Evolutionary conservation across 2,888 invertebrate genomes (phyloP).

Genomic region (Lycophotia porphyrea): DNA sequence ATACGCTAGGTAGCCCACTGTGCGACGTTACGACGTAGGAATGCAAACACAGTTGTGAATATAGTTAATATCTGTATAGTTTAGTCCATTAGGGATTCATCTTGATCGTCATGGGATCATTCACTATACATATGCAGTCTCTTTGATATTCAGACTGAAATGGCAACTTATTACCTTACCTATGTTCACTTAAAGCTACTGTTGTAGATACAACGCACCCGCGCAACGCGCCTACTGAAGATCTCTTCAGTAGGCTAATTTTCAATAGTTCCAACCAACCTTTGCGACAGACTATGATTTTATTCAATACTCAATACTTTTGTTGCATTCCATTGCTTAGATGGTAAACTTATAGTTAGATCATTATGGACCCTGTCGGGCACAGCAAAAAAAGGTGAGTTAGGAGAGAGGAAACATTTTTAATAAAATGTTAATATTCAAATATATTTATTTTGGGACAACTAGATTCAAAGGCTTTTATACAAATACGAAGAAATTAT

Average conservation of each 20-base stretch:
- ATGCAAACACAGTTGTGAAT: constrained; percentile 48
- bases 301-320: too few species aligned
- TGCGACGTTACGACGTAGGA: constrained; percentile 9
- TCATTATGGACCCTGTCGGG: too few species aligned
- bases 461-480: too few species aligned
- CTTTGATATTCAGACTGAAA: background rate
- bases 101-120: constrained; percentile 20
- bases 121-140: background rate
- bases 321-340: too few species aligned
- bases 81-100: constrained; percentile 33
- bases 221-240: too few species aligned
- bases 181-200: background rate
- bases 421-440: too few species aligned
- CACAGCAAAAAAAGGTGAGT: too few species aligned
- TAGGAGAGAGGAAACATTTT: too few species aligned
- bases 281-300: background rate
- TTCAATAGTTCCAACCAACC: background rate
- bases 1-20: constrained; percentile 2
- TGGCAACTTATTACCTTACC: background rate
- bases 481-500: too few species aligned
- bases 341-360: too few species aligned
- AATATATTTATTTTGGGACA: too few species aligned
- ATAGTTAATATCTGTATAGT: constrained; percentile 50
- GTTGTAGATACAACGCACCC: too few species aligned
- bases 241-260: background rate